Percentiles rank a stretch among this genome's conserved stretches.
Evolutionary conservation across 2,113 vertebrate genomes (phyloP).

Genomic region (Toxotes chatareus): DNA sequence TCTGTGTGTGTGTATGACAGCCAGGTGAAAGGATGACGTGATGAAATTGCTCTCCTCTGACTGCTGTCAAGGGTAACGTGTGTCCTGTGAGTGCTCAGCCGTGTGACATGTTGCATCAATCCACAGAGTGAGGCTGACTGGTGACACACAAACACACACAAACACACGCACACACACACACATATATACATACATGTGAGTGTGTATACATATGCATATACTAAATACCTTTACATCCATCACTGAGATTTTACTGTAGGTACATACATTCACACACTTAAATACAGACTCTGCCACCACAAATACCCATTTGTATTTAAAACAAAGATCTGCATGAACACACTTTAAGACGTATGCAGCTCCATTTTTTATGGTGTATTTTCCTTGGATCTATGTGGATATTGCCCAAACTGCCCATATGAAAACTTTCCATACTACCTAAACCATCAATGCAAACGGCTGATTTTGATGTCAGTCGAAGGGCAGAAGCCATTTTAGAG

Average conservation of each 20-base stretch:
- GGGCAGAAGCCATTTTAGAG: slow-evolving; percentile 18
- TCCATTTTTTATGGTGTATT: background rate
- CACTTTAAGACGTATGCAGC: background rate
- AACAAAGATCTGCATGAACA: background rate
- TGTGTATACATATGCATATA: no score
- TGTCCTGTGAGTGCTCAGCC: slow-evolving; percentile 67
- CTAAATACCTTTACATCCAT: no score
- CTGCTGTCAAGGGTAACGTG: slow-evolving; percentile 72
- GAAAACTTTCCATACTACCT: background rate
- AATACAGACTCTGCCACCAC: no score
- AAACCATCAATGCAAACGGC: slow-evolving; percentile 21
- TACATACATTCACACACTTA: background rate
- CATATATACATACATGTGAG: background rate
- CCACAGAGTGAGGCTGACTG: slow-evolving; percentile 35
- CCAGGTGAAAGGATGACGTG: slow-evolving; percentile 76
- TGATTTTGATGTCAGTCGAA: background rate
- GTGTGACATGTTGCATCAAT: slow-evolving; percentile 69
- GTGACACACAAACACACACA: slow-evolving; percentile 18
- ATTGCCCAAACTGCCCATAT: background rate
- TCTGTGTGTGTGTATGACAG: slow-evolving; percentile 56
- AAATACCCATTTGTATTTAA: background rate
- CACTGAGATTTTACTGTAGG: background rate
- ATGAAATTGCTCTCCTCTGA: slow-evolving; percentile 76
- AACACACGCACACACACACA: background rate
- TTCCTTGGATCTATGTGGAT: background rate